These are phyloP conservation scores for Enteromius thamalakanensis DNA, from an alignment of 2,797 vertebrate species.

Conservation along the genomic window DNA sequence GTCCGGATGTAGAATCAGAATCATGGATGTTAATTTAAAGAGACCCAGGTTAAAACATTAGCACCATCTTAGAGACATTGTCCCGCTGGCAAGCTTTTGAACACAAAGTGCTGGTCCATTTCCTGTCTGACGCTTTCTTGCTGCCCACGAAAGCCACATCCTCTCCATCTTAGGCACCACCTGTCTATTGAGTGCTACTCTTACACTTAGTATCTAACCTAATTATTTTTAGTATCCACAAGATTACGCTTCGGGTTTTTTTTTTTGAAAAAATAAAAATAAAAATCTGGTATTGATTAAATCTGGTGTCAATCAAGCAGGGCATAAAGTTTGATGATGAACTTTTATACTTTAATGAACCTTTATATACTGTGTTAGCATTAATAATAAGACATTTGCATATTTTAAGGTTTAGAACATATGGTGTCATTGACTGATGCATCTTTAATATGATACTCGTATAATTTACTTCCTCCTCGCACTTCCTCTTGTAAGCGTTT, in stretches of 20 bases:
- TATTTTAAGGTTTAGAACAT: background rate
- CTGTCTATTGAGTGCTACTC: conserved; percentile 45
- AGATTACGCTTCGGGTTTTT: background rate
- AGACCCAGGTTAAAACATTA: conserved; percentile 50
- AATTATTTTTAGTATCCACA: background rate
- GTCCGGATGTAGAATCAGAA: conserved; percentile 32
- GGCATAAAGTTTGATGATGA: background rate
- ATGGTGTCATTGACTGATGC: conserved; percentile 21
- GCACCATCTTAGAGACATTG: conserved; percentile 61
- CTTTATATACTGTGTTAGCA: conserved; percentile 19
- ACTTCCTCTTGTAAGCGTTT: conserved; percentile 47
- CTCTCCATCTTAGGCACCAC: conserved; percentile 69
- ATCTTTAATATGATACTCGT: conserved; percentile 31
- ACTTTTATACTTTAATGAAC: background rate
- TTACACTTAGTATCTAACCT: conserved; percentile 18
- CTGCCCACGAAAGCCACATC: conserved; percentile 82
- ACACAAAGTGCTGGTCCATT: conserved; percentile 70
- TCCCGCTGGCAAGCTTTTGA: conserved; percentile 67
- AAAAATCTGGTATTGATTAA: too few species aligned
- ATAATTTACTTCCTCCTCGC: conserved; percentile 45
- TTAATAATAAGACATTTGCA: background rate
- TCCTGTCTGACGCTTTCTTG: conserved; percentile 78
- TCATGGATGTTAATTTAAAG: conserved; percentile 36
- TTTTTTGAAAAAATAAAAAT: too few species aligned
- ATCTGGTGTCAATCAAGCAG: background rate